These are phyloP conservation scores for Coelogynopora nodosa DNA, from an alignment of 2,888 invertebrate genomes.

Conservation along the genomic window DNA sequence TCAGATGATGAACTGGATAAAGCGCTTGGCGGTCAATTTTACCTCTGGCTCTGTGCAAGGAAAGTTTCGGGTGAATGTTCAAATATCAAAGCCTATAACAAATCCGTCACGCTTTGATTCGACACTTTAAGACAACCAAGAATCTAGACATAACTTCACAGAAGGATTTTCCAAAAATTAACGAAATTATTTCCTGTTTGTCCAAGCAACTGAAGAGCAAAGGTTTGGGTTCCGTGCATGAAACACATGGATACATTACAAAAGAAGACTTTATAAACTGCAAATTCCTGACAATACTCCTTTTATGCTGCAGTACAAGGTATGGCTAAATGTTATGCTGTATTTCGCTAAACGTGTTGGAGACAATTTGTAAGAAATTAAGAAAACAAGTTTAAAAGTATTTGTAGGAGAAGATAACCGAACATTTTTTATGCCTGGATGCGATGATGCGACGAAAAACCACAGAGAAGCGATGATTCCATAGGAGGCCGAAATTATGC, in stretches of 20 bases:
- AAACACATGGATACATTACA: neutral
- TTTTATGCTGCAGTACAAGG: neutral
- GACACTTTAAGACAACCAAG: conserved; percentile 12
- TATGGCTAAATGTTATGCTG: neutral
- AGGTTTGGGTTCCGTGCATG: neutral
- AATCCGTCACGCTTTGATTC: neutral
- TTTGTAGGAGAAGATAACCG: neutral
- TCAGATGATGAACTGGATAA: neutral
- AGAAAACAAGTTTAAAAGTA: neutral
- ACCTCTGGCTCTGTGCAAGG: neutral
- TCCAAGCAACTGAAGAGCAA: conserved; percentile 1
- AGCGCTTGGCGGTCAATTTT: conserved; percentile 16
- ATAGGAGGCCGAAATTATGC: neutral
- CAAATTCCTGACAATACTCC: neutral
- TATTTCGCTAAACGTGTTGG: neutral
- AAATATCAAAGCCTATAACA: conserved; percentile 16
- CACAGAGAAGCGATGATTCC: neutral
- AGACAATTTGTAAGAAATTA: neutral
- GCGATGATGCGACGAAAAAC: neutral
- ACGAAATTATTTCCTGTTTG: conserved; percentile 16
- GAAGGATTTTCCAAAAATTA: neutral
- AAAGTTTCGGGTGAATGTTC: conserved; percentile 18
- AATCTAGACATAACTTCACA: conserved; percentile 6
- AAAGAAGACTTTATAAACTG: neutral
- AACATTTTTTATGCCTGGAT: neutral